Base-by-base conservation (phyloP, 2,113 vertebrate genomes). In the Etheostoma cragini region DNA sequence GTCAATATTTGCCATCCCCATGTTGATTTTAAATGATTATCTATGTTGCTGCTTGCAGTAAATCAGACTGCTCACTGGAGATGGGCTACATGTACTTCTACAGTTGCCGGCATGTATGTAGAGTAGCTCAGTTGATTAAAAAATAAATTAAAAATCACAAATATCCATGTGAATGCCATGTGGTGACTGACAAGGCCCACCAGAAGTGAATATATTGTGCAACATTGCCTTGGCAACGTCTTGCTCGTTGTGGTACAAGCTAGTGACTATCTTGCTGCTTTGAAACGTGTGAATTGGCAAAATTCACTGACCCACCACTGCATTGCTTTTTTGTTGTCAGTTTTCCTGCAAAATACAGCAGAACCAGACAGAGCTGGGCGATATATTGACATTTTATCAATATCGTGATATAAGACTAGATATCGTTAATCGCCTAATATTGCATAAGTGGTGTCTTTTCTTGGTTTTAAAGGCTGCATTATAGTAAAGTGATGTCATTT, bases 1-100 rank as follows among this genome's bases (percentile, higher is more conserved):
- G 82, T 75, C 80, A 54, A 57, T 70, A 80, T 89, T 90, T 84
- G 64, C 8, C 6, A 22, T 50, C 30, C 83, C 71, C 58, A 13
- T 71, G 72, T 64, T 76, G 52, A 63, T 76, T 50, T 65, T 67
- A 56, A 79, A 79, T 74, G 53, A 62, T 88, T 80, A 81, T 78
- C 57, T 54, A 3, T 13, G 63, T 17, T 33, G 47, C 58, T 74
- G 50, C n/a, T 26, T 73, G 58, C 56, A 72, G 69, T 19, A 8
- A 38, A 38, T 64, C 22, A 56, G 38, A 6, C 22, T 6, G 26
- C 35, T 42, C 21, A 38, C 19, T 1, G 33, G 8, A 49, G 26
- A 26, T 47, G n/a, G 26, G 45, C 14, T 47, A 11, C 62, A 12
- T 12, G 42, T 1, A 35, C 6, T 38, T n/a, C 5, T 19, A 21